Evolutionary conservation across 2,797 vertebrate genomes (phyloP), one percentile per base, ranked within the genome.

Genomic region (Oreochromis grahami): DNA sequence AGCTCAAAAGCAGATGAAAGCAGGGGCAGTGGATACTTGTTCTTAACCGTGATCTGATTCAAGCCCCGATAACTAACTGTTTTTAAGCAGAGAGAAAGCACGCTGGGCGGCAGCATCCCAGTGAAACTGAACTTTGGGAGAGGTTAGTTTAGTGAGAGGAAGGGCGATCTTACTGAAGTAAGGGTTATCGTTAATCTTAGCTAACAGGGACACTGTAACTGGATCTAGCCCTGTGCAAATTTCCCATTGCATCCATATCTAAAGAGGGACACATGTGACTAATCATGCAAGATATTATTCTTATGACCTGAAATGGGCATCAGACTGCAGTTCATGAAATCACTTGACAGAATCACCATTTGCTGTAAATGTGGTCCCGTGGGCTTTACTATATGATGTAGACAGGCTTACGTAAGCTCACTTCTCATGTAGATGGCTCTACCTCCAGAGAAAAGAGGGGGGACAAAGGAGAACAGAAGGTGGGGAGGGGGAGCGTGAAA

Each of bases 241-340:
- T 82, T 84, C 63, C 83, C 81, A 86, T 86, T 79, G 79, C 79
- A 38, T 78, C 78, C 76, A 80, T 70, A 41, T 78, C 53, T 14
- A 56, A 43, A 77, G 24, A 5, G 1, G 15, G 84, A 79, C 12
- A 60, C 84, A 89, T 83, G 77, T 79, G 89, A 83, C 84, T 60
- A 84, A 77, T 72, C 84, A 84, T 81, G 88, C 86, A 81, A 10
- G 53, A 84, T 81, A 85, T 90, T 89, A 88, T 87, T 93, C 90
- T 81, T 76, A 36, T 58, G 52, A 78, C 78, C 56, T 51, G 78
- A 82, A 86, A 89, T 7, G 21, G 76, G 78, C 76, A 78, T 85
- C 63, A 12, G 24, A 79, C 78, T 45, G 11, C 41, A 6, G 86
- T 80, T 84, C 24, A 50, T 48, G 74, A 55, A 48, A 55, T 6